These are phyloP conservation scores for Lepidurus packardi DNA, from an alignment of 1,140 invertebrate genomes.

Conservation along the genomic window DNA sequence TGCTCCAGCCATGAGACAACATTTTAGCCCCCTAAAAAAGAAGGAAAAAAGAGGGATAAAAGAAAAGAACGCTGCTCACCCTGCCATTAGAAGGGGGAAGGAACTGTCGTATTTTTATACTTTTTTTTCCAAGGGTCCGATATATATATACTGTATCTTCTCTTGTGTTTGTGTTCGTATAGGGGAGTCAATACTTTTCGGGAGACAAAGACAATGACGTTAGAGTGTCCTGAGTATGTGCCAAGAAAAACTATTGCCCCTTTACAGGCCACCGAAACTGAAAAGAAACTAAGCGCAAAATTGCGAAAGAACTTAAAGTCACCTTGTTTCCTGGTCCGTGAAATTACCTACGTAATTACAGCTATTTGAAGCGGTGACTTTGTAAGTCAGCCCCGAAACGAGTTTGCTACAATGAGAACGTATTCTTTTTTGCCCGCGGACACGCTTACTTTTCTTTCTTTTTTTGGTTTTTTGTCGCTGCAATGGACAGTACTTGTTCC, in stretches of 20 bases:
- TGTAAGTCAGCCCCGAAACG: not conserved
- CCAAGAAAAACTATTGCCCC: not conserved
- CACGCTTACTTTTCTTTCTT: not conserved
- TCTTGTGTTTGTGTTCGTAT: not conserved
- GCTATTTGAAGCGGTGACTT: not conserved
- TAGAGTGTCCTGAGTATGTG: not conserved
- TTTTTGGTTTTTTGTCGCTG: not conserved
- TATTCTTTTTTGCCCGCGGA: too few species aligned
- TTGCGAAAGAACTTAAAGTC: not conserved
- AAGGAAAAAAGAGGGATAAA: not conserved
- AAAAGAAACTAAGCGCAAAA: not conserved
- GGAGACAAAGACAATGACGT: not conserved
- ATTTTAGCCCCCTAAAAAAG: too few species aligned
- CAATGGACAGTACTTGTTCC: not conserved
- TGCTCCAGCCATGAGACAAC: not conserved
- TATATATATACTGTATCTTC: not conserved
- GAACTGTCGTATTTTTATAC: not conserved
- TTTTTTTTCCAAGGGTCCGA: not conserved
- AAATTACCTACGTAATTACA: conserved; percentile 6
- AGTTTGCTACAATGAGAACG: not conserved
- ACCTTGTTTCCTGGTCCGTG: not conserved
- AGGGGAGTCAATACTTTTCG: not conserved
- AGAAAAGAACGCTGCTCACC: not conserved
- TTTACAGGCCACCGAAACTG: not conserved
- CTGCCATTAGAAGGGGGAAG: not conserved